phyloP scores from a whole-genome alignment of 1,140 invertebrate genomes.

The Geopemphigus sp. region DNA sequence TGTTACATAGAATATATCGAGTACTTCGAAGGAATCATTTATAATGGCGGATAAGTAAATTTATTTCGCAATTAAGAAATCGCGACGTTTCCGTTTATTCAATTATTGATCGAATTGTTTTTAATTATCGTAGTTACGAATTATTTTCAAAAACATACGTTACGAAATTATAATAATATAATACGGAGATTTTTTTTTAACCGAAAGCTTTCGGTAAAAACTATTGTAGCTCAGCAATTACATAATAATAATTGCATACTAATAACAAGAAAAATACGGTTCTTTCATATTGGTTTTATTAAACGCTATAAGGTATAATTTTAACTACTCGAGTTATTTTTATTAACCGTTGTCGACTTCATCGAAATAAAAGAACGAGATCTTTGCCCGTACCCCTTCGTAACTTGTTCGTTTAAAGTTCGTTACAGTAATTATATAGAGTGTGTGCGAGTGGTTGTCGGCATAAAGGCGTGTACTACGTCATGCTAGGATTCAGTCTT shows the following conservation, averaged over 20 bases:
- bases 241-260: background rate
- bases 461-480: no score
- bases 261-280: no score
- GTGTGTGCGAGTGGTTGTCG: no score
- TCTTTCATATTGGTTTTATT: background rate
- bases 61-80: no score
- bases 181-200: no score
- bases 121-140: background rate
- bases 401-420: background rate
- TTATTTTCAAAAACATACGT: background rate
- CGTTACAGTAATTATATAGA: background rate
- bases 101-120: background rate
- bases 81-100: background rate
- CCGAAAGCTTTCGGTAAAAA: no score
- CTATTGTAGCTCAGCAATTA: no score
- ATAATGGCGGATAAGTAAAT: no score
- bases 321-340: conserved; percentile 10
- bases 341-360: background rate
- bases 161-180: background rate
- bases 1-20: no score
- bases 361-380: background rate
- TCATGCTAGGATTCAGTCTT: no score
- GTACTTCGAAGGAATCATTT: no score
- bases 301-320: background rate
- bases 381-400: background rate